A percentile compares a stretch with the other conserved stretches of the same genome.
Conservation (phyloP, 2,888 invertebrate genomes). For the Sminthurinus aureus region DNA sequence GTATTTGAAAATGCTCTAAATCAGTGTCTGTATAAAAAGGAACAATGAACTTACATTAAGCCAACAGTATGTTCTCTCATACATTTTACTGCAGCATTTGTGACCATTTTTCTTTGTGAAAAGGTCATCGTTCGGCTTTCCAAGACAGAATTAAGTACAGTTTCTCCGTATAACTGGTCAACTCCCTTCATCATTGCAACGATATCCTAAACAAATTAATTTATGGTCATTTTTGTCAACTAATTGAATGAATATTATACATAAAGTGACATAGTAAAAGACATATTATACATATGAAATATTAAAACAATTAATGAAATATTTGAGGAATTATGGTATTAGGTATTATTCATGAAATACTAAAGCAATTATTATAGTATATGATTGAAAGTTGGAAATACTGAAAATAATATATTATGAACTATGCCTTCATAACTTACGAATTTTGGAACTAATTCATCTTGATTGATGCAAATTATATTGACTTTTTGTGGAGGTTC, state of each 20-base stretch:
- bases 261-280: neutral
- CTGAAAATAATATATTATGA: too few relatives aligned
- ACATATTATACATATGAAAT: neutral
- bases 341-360: too few relatives aligned
- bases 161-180: neutral
- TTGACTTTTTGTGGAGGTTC: too few relatives aligned
- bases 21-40: neutral
- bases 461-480: too few relatives aligned
- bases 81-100: neutral
- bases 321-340: too few relatives aligned
- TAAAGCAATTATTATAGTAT: too few relatives aligned
- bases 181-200: neutral
- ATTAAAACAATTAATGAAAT: neutral
- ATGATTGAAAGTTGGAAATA: too few relatives aligned
- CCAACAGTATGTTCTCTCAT: neutral
- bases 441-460: too few relatives aligned
- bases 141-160: neutral
- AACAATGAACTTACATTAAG: neutral
- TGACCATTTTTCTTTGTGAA: neutral
- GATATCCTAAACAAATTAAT: neutral
- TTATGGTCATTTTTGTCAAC: neutral
- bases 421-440: too few relatives aligned
- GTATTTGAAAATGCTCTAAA: neutral
- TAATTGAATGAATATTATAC: neutral
- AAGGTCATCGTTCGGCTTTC: neutral